Percentiles rank a stretch among this genome's conserved stretches.
Evolutionary conservation across 2,888 invertebrate species (phyloP).

Genomic region (Drosophila percnosoma): DNA sequence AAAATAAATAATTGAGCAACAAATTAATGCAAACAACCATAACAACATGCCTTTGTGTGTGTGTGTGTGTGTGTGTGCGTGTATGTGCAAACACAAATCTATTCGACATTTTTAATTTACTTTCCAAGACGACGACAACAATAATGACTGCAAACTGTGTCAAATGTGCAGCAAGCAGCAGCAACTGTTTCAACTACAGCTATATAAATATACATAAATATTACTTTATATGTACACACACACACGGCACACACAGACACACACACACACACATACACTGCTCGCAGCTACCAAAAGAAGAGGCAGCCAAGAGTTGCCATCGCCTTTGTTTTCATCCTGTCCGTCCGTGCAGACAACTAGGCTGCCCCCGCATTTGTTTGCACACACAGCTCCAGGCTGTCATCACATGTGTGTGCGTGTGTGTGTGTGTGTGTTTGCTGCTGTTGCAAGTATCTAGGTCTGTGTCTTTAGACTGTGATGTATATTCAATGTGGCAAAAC

Average conservation of each 20-base stretch:
- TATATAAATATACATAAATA: conserved; percentile 1
- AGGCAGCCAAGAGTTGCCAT: conserved; percentile 20
- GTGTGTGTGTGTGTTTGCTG: conserved; percentile 3
- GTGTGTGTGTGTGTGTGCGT: conserved; percentile 8
- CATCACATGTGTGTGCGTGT: conserved; percentile 2
- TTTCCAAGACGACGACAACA: conserved; percentile 35
- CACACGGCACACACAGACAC: too few relatives aligned
- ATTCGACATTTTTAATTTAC: conserved; percentile 66
- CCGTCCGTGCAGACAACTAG: conserved; percentile 41
- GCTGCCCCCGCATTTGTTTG: conserved; percentile 57
- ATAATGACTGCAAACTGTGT: conserved; percentile 51
- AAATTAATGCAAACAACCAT: conserved; percentile 27
- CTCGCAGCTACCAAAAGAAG: conserved; percentile 9
- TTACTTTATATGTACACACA: neutral
- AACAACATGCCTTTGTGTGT: neutral
- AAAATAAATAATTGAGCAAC: conserved; percentile 18
- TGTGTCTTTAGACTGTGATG: conserved; percentile 9
- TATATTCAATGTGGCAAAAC: conserved; percentile 44
- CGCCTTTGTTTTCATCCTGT: conserved; percentile 48
- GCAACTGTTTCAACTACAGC: conserved; percentile 64
- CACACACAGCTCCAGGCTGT: conserved; percentile 63
- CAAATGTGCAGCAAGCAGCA: conserved; percentile 57
- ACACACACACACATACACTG: neutral
- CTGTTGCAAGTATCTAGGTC: conserved; percentile 8
- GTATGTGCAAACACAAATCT: conserved; percentile 48